A percentile compares a stretch with the other conserved stretches of the same genome.
phyloP scores from a whole-genome alignment of 53 echinoderm and acorn worm species.

The Zoroaster sp. region DNA sequence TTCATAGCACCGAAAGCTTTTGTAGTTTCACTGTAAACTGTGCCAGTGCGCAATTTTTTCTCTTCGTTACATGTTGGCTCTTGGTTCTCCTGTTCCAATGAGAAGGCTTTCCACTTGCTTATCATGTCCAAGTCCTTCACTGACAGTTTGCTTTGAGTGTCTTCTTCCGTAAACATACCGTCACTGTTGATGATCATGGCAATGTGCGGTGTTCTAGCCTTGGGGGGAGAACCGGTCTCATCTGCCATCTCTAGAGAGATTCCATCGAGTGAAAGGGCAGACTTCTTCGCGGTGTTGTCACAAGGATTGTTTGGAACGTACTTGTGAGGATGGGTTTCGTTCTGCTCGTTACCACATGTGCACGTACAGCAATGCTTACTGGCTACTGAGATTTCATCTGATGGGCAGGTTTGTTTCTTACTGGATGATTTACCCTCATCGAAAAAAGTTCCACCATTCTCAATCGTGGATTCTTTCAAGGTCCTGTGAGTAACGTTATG shows the following conservation, averaged over 20 bases:
- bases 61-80: background rate
- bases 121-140: slow-evolving; percentile 26
- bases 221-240: background rate
- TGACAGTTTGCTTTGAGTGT: background rate
- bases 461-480: background rate
- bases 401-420: background rate
- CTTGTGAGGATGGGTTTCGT: background rate
- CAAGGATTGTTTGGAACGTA: background rate
- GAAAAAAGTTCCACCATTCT: background rate
- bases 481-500: background rate
- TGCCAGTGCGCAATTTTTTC: background rate
- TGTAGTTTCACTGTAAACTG: background rate
- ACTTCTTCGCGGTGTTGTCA: background rate
- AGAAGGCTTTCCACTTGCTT: background rate
- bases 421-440: background rate
- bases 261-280: background rate
- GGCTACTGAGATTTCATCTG: background rate
- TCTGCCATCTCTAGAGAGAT: background rate
- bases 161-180: background rate
- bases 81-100: background rate
- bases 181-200: slow-evolving; percentile 41
- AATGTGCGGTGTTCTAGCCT: slow-evolving; percentile 22
- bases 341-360: slow-evolving; percentile 23
- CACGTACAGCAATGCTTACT: slow-evolving; percentile 41
- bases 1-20: background rate